phyloP scores from a whole-genome alignment of 2,888 invertebrate genomes.

The Oligia fasciuncula region DNA sequence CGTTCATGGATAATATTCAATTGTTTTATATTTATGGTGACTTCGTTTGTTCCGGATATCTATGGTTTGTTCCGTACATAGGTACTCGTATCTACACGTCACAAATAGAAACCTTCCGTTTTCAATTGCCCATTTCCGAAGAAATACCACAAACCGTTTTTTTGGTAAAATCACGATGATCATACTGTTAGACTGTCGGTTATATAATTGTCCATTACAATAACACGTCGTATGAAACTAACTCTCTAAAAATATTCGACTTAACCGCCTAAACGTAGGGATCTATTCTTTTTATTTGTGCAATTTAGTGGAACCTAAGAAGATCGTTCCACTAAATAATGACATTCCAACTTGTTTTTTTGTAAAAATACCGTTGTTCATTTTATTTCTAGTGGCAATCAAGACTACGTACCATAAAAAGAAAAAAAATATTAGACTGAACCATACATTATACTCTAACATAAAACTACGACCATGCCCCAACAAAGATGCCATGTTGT shows the following conservation, averaged over 20 bases:
- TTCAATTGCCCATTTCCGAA: not conserved
- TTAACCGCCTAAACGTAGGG: not conserved
- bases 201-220: not conserved
- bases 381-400: slow-evolving; percentile 9
- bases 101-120: not conserved
- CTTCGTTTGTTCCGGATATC: not conserved
- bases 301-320: not conserved
- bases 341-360: not conserved
- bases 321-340: not conserved
- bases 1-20: slow-evolving; percentile 19
- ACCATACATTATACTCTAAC: not conserved
- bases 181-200: not conserved
- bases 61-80: not conserved
- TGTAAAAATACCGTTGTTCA: not conserved
- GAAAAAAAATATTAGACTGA: slow-evolving; percentile 1
- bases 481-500: slow-evolving; percentile 6
- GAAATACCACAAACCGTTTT: not conserved
- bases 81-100: not conserved
- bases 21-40: slow-evolving; percentile 15
- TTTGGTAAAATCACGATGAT: not conserved
- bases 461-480: not conserved
- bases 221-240: not conserved
- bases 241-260: not conserved
- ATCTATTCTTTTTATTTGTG: not conserved
- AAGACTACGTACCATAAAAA: not conserved